Conservation (phyloP, 2,797 vertebrate species). For the Hapalemur alaotrensis region DNA sequence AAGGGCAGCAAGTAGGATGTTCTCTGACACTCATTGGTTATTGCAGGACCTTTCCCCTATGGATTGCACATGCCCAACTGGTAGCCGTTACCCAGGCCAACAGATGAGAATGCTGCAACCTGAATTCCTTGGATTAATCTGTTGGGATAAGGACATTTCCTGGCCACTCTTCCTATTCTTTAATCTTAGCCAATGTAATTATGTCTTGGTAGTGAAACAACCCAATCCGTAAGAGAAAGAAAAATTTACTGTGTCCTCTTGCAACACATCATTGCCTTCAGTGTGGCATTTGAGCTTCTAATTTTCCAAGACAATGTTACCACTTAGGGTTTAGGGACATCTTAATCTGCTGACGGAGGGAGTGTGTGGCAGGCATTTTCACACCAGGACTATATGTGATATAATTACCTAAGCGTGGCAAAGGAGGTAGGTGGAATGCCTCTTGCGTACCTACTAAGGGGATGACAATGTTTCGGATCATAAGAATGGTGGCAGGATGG, state of each 20-base stretch:
- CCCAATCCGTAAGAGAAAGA: background rate
- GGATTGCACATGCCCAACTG: background rate
- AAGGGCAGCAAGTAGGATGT: background rate
- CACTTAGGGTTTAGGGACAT: background rate
- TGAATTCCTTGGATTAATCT: background rate
- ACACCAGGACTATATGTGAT: background rate
- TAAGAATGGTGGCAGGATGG: background rate
- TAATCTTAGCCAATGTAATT: background rate
- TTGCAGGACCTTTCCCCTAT: background rate
- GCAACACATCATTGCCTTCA: background rate
- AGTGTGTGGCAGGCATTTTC: background rate
- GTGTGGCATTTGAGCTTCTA: background rate
- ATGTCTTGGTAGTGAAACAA: background rate
- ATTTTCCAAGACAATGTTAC: background rate
- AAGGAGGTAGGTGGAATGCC: background rate
- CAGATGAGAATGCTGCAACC: background rate
- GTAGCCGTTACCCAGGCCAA: background rate
- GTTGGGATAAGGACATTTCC: background rate
- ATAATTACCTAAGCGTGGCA: background rate
- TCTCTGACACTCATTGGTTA: background rate
- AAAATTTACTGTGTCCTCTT: background rate
- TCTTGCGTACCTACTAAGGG: background rate
- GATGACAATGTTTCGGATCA: background rate
- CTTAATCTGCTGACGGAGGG: constrained; percentile 24
- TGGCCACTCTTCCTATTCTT: background rate